Conservation (phyloP, 2,113 vertebrate genomes). For the Brachyhypopomus occidentalis region DNA sequence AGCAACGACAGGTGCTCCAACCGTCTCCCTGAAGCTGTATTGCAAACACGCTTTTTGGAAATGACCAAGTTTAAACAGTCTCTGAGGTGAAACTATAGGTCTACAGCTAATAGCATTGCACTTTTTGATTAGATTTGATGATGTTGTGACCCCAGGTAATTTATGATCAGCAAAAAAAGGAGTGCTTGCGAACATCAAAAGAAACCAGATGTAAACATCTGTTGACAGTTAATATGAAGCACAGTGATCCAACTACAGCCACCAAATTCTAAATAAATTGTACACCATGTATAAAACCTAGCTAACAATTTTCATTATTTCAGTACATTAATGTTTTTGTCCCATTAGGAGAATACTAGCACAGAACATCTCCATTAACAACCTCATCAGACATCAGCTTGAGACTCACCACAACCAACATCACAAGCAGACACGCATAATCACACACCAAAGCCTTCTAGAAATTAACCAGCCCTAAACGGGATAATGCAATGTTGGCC, state of each 20-base stretch:
- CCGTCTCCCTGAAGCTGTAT: constrained; percentile 49
- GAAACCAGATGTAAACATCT: too few relatives aligned
- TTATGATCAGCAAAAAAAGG: too few relatives aligned
- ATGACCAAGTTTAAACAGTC: not conserved
- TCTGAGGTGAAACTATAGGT: not conserved
- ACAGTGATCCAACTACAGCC: too few relatives aligned
- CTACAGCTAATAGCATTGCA: too few relatives aligned
- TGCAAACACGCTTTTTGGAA: not conserved
- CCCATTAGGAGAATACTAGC: not conserved
- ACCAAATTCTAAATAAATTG: too few relatives aligned
- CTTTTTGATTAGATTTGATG: too few relatives aligned
- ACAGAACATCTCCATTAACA: too few relatives aligned
- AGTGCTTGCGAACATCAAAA: too few relatives aligned
- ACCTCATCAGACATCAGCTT: not conserved
- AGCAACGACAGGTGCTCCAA: constrained; percentile 58
- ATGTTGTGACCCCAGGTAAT: too few relatives aligned
- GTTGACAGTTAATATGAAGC: too few relatives aligned
- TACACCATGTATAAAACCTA: too few relatives aligned
- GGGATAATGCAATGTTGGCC: constrained; percentile 5
- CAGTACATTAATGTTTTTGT: not conserved
- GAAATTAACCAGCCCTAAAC: not conserved
- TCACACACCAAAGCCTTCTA: not conserved
- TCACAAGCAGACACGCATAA: not conserved
- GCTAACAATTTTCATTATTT: too few relatives aligned
- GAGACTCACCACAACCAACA: not conserved